Conservation (phyloP, 2,888 invertebrate species). For the Leptinotarsa rubiginosa region DNA sequence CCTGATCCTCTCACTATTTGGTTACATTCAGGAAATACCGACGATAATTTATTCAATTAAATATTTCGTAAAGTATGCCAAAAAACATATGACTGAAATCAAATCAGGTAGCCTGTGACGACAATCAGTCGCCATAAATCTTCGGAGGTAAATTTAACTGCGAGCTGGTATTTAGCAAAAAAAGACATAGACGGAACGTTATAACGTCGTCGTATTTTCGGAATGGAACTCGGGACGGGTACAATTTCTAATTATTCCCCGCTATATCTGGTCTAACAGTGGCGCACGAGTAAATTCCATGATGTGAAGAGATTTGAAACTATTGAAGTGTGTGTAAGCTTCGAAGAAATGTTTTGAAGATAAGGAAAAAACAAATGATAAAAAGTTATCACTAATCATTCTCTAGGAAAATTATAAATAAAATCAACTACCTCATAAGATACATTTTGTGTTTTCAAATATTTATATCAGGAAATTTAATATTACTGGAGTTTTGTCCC, state of each 20-base stretch:
- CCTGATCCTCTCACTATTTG: too few relatives aligned
- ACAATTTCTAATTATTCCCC: conserved; percentile 9
- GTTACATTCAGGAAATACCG: neutral
- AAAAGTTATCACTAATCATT: too few relatives aligned
- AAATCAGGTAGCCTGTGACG: conserved; percentile 35
- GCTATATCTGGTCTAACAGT: conserved; percentile 3
- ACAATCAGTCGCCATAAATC: conserved; percentile 33
- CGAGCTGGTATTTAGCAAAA: conserved; percentile 17
- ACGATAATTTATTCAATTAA: neutral
- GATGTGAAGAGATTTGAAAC: neutral
- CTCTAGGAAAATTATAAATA: too few relatives aligned
- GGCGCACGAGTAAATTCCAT: neutral
- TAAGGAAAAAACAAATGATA: too few relatives aligned
- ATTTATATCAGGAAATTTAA: too few relatives aligned
- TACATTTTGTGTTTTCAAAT: too few relatives aligned
- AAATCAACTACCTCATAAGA: too few relatives aligned
- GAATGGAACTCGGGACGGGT: conserved; percentile 8
- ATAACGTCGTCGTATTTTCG: conserved; percentile 12
- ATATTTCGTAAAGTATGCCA: neutral
- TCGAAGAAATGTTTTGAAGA: too few relatives aligned
- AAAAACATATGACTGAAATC: conserved; percentile 30
- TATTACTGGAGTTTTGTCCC: too few relatives aligned
- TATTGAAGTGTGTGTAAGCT: too few relatives aligned
- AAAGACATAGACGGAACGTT: conserved; percentile 7
- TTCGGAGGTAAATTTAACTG: conserved; percentile 20